phyloP scores from a whole-genome alignment of 2,888 invertebrate species.

The Liopterus haemorrhoidalis region DNA sequence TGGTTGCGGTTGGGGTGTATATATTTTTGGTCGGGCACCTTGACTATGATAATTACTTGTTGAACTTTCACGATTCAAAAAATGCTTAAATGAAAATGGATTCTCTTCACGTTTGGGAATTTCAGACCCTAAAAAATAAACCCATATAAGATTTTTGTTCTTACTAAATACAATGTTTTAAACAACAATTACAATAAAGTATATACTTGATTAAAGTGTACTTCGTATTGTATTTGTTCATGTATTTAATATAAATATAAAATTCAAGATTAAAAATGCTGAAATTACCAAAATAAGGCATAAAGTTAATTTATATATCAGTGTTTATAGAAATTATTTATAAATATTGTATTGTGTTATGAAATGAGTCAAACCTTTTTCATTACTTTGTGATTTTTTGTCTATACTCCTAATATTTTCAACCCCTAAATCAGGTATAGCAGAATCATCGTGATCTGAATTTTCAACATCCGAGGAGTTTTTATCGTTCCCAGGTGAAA shows the following conservation, averaged over 20 bases:
- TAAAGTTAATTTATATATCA: no score
- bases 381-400: slow-evolving; percentile 31
- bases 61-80: slow-evolving; percentile 68
- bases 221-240: slow-evolving; percentile 4
- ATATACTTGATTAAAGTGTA: no score
- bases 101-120: slow-evolving; percentile 56
- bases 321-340: no score
- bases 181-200: no score
- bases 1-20: slow-evolving; percentile 41
- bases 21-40: slow-evolving; percentile 75
- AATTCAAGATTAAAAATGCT: slow-evolving; percentile 9
- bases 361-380: slow-evolving; percentile 10
- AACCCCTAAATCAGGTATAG: slow-evolving; percentile 50
- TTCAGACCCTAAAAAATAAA: slow-evolving; percentile 27
- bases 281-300: slow-evolving; percentile 8
- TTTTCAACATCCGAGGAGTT: slow-evolving; percentile 8
- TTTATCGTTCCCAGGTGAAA: slow-evolving; percentile 16
- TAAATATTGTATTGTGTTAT: no score
- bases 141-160: background rate
- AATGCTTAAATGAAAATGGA: slow-evolving; percentile 81
- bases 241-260: slow-evolving; percentile 3
- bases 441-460: slow-evolving; percentile 44
- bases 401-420: slow-evolving; percentile 49
- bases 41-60: slow-evolving; percentile 59
- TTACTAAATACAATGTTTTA: no score